Base-by-base conservation (phyloP, 2,113 vertebrate species). In the Osmerus mordax region DNA sequence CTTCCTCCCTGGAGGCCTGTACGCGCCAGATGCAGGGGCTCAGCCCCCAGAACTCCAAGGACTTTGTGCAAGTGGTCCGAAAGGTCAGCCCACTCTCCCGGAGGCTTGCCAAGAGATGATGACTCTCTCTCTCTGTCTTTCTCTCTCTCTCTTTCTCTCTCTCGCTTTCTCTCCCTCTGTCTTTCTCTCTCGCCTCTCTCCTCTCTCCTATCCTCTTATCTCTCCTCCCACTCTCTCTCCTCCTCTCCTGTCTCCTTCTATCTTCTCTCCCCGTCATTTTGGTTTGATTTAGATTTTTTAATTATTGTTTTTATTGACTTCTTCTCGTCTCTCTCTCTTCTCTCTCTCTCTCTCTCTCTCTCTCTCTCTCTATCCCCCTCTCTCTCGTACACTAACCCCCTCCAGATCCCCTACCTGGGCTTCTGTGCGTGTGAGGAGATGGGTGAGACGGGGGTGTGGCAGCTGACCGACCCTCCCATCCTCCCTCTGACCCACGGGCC, bases 31-130 rank as follows among this genome's bases (percentile, higher is more conserved):
- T 99, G 71, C 97, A 98, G 69, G 97, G 97, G 67, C 95, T 98
- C 47, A 95, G 91, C 0, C 95, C 96, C 0, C 97, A 98, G 88
- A 99, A 96, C 89, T 91, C 96, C 85, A 99, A 98, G 93, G 97
- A 99, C 89, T 99, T 99, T 61, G 95, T 99, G 14, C 97, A 99
- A 89, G 97, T 99, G 88, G 97, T 99, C 80, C 89, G 97, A 78
- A 99, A 99, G 96, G 97, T 99, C 84, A 90, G 71, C 67, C 47
- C 28, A 53, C 53, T 69, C 53, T 0, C 3, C 12, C 62, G 19
- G 5, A 32, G 41, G 51, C 64, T 25, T 23, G 63, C 14, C 36
- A 14, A 47, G 15, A 65, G 51, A 53, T 29, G 13, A 14, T 29
- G 4, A 47, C 29, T 75, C n/a, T 68, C 64, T 68, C 64, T 61